phyloP scores from a whole-genome alignment of 2,113 vertebrate species.

The Rattus rattus region DNA sequence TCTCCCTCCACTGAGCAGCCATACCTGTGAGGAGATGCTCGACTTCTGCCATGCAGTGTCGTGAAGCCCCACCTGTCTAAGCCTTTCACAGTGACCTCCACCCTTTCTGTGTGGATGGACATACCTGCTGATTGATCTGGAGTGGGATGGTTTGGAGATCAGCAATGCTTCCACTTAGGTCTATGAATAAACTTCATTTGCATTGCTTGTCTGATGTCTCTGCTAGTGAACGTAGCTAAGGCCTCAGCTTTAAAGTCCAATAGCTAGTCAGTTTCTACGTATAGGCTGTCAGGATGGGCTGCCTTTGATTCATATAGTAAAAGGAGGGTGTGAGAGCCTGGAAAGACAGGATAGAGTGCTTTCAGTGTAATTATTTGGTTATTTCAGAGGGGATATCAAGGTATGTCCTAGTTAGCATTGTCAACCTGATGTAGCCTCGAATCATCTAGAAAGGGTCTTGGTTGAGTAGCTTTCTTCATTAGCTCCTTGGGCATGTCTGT shows the following conservation, averaged over 20 bases:
- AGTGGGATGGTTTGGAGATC: not conserved
- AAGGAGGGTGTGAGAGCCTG: not conserved
- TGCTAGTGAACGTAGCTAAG: not conserved
- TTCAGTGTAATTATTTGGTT: not conserved
- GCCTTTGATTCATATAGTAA: not conserved
- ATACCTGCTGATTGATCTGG: not conserved
- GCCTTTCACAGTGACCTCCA: not conserved
- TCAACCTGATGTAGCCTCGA: not conserved
- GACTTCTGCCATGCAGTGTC: not conserved
- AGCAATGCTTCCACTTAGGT: not conserved
- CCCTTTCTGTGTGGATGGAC: not conserved
- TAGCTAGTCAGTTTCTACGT: not conserved
- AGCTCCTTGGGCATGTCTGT: not conserved
- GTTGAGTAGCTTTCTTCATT: not conserved
- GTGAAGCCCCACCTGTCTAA: not conserved
- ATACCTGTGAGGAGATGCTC: not conserved
- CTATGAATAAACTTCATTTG: not conserved
- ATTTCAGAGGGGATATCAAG: not conserved
- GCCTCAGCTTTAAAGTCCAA: not conserved
- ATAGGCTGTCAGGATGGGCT: not conserved
- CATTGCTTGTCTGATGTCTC: not conserved
- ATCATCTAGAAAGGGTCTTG: not conserved
- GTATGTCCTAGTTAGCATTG: not conserved
- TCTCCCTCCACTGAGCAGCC: not conserved
- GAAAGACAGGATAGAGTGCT: not conserved